A percentile compares a stretch with the other conserved stretches of the same genome.
These are phyloP conservation scores for Tretioscincus oriximinensis DNA, from an alignment of 2,113 vertebrate species.

Conservation along the genomic window DNA sequence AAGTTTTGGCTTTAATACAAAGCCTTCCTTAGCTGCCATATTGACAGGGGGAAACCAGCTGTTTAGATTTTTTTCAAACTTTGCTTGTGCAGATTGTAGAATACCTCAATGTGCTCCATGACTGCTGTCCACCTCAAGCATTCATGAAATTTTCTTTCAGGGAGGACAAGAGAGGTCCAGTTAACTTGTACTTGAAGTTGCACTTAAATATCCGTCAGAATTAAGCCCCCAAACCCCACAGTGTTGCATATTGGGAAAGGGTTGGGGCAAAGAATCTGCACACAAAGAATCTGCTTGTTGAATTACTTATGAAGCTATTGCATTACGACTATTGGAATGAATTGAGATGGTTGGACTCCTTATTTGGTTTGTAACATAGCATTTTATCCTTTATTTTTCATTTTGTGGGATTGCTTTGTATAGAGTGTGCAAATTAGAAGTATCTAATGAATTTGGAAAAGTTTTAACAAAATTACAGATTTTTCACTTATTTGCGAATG, in stretches of 20 bases:
- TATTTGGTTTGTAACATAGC: background rate
- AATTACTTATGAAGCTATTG: background rate
- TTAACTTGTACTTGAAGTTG: constrained; percentile 31
- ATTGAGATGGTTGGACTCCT: constrained; percentile 21
- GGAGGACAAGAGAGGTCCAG: background rate
- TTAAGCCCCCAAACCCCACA: background rate
- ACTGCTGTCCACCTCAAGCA: background rate
- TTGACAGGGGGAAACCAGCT: background rate
- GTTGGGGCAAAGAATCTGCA: background rate
- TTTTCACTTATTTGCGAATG: background rate
- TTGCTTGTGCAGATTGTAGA: background rate
- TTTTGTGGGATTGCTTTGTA: background rate
- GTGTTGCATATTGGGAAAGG: background rate
- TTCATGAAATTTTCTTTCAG: background rate
- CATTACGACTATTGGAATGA: background rate
- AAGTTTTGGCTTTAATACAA: background rate
- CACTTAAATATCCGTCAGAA: constrained; percentile 19
- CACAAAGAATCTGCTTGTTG: background rate
- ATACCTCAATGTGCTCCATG: constrained; percentile 25
- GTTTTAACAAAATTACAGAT: background rate
- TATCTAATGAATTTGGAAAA: background rate
- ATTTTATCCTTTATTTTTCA: background rate
- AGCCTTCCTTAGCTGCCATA: constrained; percentile 1
- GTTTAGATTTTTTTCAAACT: background rate
- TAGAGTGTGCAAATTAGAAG: background rate